Base-by-base conservation (phyloP, 1,140 invertebrate species). In the Rhysida immarginata region DNA sequence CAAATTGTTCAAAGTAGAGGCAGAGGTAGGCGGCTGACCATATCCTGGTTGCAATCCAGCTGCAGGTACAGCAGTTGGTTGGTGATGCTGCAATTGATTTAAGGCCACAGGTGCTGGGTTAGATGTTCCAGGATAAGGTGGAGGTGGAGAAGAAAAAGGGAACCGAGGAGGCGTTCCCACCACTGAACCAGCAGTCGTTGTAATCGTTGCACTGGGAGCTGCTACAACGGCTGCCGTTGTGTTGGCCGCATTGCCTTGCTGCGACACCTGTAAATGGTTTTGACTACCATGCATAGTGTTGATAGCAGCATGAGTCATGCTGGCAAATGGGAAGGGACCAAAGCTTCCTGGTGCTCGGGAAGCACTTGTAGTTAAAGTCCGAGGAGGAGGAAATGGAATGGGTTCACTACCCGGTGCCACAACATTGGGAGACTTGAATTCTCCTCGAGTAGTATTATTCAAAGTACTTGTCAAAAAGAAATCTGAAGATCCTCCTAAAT, bases 291-390 rank as follows among this genome's bases (percentile, higher is more conserved):
- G 71, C 59, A 77, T 75, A 16, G 77, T 74, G 49, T 69, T 77
- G 2, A 79, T 79, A 49, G 86, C 86, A 50, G 86, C 86, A 65
- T 90, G 87, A 52, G 85, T 87, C 87, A 92, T 90, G 68, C 86
- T 89, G 60, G 85, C 82, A 68, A 89, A 92, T 18, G 87, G 86
- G 71, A 84, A 90, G 62, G 79, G 79, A 44, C 77, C 76, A 62
- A 75, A 75, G 60, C 75, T 77, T 57, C 68, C 70, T 57, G 52
- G 50, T 50, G 58, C 42, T 57, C 60, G 46, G 46, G 62, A 45
- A 54, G 60, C 56, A 58, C 5, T 66, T 60, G 42, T 62, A 64
- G 53, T 61, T 59, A 58, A 52, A 63, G 62, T 42, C 68, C 60
- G 25, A 56, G 50, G 55, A 24, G 63, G 57, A 11, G 59, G 60